Base-by-base conservation (phyloP, 2,888 invertebrate species). In the Celastrina argiolus region DNA sequence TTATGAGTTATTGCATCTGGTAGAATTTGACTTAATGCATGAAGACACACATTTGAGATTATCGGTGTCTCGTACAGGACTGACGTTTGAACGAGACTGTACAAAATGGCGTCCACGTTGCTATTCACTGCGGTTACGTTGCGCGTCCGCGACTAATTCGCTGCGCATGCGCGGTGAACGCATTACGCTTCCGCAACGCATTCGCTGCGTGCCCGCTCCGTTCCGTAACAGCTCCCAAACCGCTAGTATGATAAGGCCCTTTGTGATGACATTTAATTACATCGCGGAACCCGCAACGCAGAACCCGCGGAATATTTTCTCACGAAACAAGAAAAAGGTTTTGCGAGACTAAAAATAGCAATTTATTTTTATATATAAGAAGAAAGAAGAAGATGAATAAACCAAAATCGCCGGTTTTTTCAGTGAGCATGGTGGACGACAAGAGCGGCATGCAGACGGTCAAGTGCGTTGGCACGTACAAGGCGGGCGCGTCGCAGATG, bases 361-460 rank as follows among this genome's bases (percentile, higher is more conserved):
- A n/a, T n/a, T n/a, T n/a, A n/a, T n/a, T n/a, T n/a, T n/a, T n/a
- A n/a, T n/a, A n/a, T n/a, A n/a, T n/a, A n/a, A n/a, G n/a, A n/a
- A n/a, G n/a, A n/a, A n/a, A 36, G 12, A 36, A 12, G 36, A 41
- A 41, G 10, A 10, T 3, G n/a, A 39, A 14, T 14, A 42, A 16
- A 42, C 10, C 26, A 42, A 26, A 31, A 26, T 45, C 31, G 45
- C 10, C 31, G 16, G 34, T 26, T n/a, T 64, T 77, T 74, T 2
- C 74, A 90, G 89, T 88, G 69, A 87, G 85, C 72, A 83, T 85
- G 85, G 78, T 85, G 66, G 88, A 88, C 61, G 88, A 87, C 69
- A 70, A 75, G 8, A 81, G 77, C 74, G 88, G 87, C 66, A 83
- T 80, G 68, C 81, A 79, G 67, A 82, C 84, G 7, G 72, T 88